Evolutionary conservation across 2,113 vertebrate genomes (phyloP).

Genomic region (Lampris incognitus): DNA sequence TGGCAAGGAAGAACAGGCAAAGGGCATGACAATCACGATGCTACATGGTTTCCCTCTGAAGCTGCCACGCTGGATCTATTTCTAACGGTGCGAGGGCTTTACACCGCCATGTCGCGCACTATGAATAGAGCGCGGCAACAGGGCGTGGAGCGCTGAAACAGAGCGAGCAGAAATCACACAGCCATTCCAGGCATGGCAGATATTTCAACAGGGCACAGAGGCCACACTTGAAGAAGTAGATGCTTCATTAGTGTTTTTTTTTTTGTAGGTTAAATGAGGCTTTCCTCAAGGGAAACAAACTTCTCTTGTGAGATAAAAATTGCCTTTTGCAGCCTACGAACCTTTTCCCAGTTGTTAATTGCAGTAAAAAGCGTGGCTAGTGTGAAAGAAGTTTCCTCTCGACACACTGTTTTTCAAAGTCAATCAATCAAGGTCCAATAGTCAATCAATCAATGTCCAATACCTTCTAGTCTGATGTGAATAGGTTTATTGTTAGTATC

Average conservation of each 20-base stretch:
- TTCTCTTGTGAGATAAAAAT: no score
- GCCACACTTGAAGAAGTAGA: background rate
- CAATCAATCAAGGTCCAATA: no score
- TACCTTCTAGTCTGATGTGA: no score
- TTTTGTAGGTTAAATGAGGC: background rate
- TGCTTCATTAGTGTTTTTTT: background rate
- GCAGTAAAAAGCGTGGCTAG: no score
- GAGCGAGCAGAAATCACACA: slow-evolving; percentile 40
- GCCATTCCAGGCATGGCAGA: slow-evolving; percentile 37
- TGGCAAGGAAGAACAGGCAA: background rate
- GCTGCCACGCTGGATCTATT: slow-evolving; percentile 65
- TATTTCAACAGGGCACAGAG: slow-evolving; percentile 28
- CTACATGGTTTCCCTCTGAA: slow-evolving; percentile 16
- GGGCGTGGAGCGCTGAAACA: slow-evolving; percentile 43
- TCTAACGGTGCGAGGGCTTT: slow-evolving; percentile 62
- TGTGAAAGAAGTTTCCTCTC: no score
- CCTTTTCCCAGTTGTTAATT: no score
- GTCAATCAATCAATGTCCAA: no score
- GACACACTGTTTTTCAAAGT: no score
- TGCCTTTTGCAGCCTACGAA: no score
- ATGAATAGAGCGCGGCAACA: slow-evolving; percentile 58
- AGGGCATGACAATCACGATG: slow-evolving; percentile 26
- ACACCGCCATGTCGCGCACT: slow-evolving; percentile 60
- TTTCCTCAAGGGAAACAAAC: no score
- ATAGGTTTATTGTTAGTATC: no score